Percentiles rank a stretch among this genome's conserved stretches.
Conservation (phyloP, 2,888 invertebrate species). For the Plusia festucae region DNA sequence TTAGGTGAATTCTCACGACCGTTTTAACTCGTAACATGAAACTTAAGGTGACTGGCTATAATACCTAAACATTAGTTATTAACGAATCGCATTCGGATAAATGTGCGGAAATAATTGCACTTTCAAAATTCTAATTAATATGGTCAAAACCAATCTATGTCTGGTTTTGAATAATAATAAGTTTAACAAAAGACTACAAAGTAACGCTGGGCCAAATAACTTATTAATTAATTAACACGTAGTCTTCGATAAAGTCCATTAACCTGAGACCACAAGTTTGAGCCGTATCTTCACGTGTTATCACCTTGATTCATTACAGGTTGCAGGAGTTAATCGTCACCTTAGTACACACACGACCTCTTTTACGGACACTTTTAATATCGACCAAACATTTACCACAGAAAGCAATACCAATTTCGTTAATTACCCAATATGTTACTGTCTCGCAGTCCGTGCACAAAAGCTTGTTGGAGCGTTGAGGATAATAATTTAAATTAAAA, state of each 20-base stretch:
- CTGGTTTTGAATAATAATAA: slow-evolving; percentile 72
- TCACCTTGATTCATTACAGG: slow-evolving; percentile 82
- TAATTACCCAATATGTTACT: slow-evolving; percentile 46
- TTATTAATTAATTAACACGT: slow-evolving; percentile 80
- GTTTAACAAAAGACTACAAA: slow-evolving; percentile 66
- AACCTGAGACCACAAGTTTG: slow-evolving; percentile 88
- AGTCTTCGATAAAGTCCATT: slow-evolving; percentile 84
- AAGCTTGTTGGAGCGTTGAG: slow-evolving; percentile 10
- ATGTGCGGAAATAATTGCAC: slow-evolving; percentile 53
- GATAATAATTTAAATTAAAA: slow-evolving; percentile 18
- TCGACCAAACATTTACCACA: slow-evolving; percentile 45
- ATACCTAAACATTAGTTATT: slow-evolving; percentile 61
- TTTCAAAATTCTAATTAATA: slow-evolving; percentile 55
- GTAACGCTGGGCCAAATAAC: slow-evolving; percentile 83
- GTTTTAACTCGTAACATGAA: slow-evolving; percentile 62
- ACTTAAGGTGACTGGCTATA: slow-evolving; percentile 82
- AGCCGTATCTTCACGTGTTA: slow-evolving; percentile 78
- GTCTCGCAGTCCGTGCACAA: slow-evolving; percentile 1
- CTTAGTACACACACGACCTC: slow-evolving; percentile 61
- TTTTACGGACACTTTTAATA: slow-evolving; percentile 60
- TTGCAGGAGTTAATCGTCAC: slow-evolving; percentile 77
- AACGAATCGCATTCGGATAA: slow-evolving; percentile 55
- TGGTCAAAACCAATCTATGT: slow-evolving; percentile 78
- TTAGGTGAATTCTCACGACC: slow-evolving; percentile 39
- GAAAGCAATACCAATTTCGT: slow-evolving; percentile 25